These are phyloP conservation scores for Sminthopsis crassicaudata DNA, from an alignment of 2,113 vertebrate species.

Conservation along the genomic window DNA sequence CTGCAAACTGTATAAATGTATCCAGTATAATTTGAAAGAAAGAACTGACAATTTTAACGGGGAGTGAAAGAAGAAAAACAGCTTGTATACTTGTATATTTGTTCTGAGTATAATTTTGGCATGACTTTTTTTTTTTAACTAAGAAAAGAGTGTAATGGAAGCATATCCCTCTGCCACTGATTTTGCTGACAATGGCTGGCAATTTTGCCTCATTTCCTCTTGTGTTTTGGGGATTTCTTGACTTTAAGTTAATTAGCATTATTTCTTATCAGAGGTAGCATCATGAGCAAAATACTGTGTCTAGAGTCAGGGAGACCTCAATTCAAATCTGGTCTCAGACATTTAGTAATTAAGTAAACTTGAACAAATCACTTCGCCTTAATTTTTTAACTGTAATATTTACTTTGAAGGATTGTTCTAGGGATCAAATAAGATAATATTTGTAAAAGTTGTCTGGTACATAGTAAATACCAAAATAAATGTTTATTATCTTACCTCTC, in stretches of 20 bases:
- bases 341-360: neutral
- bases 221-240: neutral
- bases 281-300: neutral
- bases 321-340: neutral
- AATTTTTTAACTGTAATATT: neutral
- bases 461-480: neutral
- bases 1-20: neutral
- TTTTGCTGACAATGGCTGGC: neutral
- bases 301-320: neutral
- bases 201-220: neutral
- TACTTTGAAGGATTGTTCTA: neutral
- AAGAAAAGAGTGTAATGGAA: neutral
- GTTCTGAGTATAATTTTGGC: neutral
- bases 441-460: neutral
- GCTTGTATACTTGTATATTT: neutral
- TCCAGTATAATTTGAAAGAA: neutral
- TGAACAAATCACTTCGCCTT: neutral
- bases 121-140: neutral
- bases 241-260: neutral
- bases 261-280: neutral
- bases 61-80: neutral
- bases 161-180: neutral
- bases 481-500: neutral
- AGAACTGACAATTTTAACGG: neutral
- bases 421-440: neutral